Evolutionary conservation across 2,113 vertebrate genomes (phyloP).

Genomic region (Australoheros scitulus): DNA sequence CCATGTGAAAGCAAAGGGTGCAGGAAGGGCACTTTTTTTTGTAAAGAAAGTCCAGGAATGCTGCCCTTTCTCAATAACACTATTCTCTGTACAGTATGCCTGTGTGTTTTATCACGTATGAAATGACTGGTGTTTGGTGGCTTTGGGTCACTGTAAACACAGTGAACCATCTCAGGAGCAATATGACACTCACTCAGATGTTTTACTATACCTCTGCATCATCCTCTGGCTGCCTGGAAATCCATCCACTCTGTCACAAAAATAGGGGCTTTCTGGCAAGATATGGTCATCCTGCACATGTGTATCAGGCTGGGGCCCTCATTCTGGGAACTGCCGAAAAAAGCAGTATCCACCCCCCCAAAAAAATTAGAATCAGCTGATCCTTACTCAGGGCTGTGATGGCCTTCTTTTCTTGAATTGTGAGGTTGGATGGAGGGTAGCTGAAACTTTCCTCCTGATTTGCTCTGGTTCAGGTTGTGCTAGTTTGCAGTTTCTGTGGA

Average conservation of each 20-base stretch:
- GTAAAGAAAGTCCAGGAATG: background rate
- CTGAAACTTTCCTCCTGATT: too few relatives aligned
- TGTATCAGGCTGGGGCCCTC: background rate
- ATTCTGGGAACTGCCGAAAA: background rate
- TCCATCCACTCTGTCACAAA: background rate
- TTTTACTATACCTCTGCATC: constrained; percentile 35
- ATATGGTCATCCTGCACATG: background rate
- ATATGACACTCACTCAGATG: constrained; percentile 14
- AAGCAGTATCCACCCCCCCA: background rate
- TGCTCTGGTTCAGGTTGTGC: too few relatives aligned
- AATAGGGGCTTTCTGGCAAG: background rate
- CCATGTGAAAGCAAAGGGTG: constrained; percentile 19
- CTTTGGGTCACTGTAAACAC: constrained; percentile 47
- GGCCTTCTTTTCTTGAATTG: too few relatives aligned
- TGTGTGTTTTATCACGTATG: constrained; percentile 14
- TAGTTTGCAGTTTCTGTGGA: too few relatives aligned
- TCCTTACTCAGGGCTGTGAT: too few relatives aligned
- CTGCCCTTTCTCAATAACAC: constrained; percentile 31
- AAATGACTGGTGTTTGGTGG: constrained; percentile 26
- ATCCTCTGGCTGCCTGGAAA: constrained; percentile 14
- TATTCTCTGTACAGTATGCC: background rate
- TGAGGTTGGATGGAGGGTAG: too few relatives aligned
- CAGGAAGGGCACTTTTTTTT: constrained; percentile 10
- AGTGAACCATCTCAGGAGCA: constrained; percentile 37
- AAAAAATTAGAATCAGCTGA: too few relatives aligned